Base-by-base conservation (phyloP, 1,140 invertebrate genomes). In the Mactra quadrangularis region DNA sequence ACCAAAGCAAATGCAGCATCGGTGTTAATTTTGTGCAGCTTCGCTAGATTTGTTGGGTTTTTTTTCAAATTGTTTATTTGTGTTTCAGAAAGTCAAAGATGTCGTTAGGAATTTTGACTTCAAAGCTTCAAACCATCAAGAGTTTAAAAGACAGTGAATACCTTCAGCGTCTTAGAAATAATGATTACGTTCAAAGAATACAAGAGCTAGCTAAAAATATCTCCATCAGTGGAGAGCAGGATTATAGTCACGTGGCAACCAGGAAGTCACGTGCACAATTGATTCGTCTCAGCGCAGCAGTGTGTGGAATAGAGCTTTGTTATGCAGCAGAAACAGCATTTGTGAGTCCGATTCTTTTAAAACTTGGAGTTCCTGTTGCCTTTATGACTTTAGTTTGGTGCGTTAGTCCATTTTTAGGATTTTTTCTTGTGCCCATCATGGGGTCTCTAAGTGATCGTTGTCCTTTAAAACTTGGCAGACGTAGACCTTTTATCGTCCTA, bases 291-390 rank as follows among this genome's bases (percentile, higher is more conserved):
- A 98, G 97, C 15, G 96, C 97, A 0, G 97, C 97, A 0, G 98
- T 99, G 0, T 98, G 98, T 96, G 98, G 98, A 0, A 99, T 99
- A 57, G 98, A 99, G 92, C 98, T 99, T 92, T 98, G 97, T 0
- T 99, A 99, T 89, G 97, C 98, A 0, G 98, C 97, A 0, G 98
- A 99, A 94, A 98, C 98, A 0, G 98, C 98, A 0, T 99, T 99
- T 93, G 98, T 99, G 0, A 99, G 97, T 1, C 98, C 98, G 0
- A 98, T 97, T 0, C 93, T 99, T 13, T 94, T 99, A 0, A 97
- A 98, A 93, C 97, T 99, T 74, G 98, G 98, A 15, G 96, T 99
- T 0, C 96, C 96, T 95, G 97, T 94, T 94, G 84, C 96, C 82
- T 96, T 97, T 87, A 99, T 99, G 97, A 98, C 97, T 0, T 93